Evolutionary conservation across 2,113 vertebrate genomes (phyloP), one percentile per base, ranked within the genome.

Genomic region (Cygnus buccinator): DNA sequence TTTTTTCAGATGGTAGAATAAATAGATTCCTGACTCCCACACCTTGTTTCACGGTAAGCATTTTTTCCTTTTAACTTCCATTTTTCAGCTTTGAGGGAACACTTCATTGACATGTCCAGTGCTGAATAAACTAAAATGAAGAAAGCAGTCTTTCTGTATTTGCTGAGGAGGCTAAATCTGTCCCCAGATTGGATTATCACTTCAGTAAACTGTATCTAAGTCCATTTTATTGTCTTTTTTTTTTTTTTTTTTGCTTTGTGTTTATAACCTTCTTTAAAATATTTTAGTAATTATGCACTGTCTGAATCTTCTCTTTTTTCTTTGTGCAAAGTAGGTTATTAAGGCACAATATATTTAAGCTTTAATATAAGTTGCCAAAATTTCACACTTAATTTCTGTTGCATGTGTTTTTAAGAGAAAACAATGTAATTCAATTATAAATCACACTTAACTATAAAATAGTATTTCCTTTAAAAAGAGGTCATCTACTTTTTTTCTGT

Each of bases 1-100:
- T 71, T 84, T 13, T 81, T 90, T 92, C 52, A 71, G 25, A 37
- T 61, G 8, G 5, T 17, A 65, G 28, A 85, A 79, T 68, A 61
- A 68, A 70, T 82, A 85, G 62, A 90, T 79, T 88, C 17, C 48
- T 46, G 33, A 52, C 58, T 94, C 54, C 33, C 54, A 79, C 54
- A 71, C 14, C 11, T 57, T 72, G 10, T 65, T 94, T 87, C 41
- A 19, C 11, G 31, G 52, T 72, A 87, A 63, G 19, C 10, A 25
- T 59, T 13, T 3, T 76, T 93, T 76, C 33, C 25, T 81, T 94
- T 55, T 72, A 88, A 35, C n/a, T 76, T 83, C 22, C 20, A 76
- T 19, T 83, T 90, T 83, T 75, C 4, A 41, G 37, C 33, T 79
- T 88, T 46, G 17, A 79, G 25, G 59, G 16, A 65, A 57, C 46